Evolutionary conservation across 2,888 invertebrate genomes (phyloP).

Genomic region (Caenorhabditis angaria): DNA sequence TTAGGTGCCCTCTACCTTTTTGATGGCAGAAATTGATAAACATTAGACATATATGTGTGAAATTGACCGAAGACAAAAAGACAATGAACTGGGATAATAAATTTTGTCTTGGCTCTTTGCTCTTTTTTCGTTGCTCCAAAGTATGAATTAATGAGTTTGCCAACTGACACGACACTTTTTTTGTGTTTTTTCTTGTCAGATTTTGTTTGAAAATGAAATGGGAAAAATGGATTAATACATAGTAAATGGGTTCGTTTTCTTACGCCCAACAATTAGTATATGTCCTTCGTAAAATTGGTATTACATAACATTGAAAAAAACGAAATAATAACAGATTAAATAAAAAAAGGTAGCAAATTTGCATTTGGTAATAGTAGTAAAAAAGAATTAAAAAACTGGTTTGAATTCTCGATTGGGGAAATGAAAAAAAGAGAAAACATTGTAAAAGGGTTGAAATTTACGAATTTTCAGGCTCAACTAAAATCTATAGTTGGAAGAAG

Average conservation of each 20-base stretch:
- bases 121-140: neutral
- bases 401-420: neutral
- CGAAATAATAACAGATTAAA: constrained; percentile 1
- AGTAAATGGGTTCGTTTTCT: neutral
- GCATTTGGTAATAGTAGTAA: neutral
- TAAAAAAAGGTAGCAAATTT: neutral
- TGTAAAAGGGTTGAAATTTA: neutral
- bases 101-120: neutral
- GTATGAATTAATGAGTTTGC: neutral
- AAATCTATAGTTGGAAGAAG: constrained; percentile 44
- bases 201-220: neutral
- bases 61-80: neutral
- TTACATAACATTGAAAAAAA: too few relatives aligned
- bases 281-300: neutral
- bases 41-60: neutral
- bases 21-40: constrained; percentile 1
- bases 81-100: neutral
- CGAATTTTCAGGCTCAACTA: constrained; percentile 39
- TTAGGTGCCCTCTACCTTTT: neutral
- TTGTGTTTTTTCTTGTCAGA: neutral
- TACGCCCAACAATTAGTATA: neutral
- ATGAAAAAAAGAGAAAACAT: neutral
- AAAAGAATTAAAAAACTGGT: neutral
- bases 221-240: neutral
- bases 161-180: constrained; percentile 4